Evolutionary conservation across 2,888 invertebrate genomes (phyloP).

Genomic region (Dromius quadrimaculatus): DNA sequence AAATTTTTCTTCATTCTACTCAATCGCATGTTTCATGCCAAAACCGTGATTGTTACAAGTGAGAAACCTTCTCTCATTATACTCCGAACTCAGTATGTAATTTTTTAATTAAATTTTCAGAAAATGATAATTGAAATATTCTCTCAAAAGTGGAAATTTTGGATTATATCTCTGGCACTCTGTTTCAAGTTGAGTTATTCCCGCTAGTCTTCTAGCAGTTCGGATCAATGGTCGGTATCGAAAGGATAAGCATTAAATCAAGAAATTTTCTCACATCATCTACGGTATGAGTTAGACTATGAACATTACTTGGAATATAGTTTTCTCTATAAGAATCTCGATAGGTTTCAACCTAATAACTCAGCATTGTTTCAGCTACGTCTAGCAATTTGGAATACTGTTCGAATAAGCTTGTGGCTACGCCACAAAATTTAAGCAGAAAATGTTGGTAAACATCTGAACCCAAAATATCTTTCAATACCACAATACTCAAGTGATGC

Average conservation of each 20-base stretch:
- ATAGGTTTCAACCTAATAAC: conserved; percentile 55
- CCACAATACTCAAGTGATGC: no score
- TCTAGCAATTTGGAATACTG: conserved; percentile 50
- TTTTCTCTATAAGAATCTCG: conserved; percentile 57
- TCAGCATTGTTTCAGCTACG: conserved; percentile 54
- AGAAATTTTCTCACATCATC: conserved; percentile 59
- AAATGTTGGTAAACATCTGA: no score
- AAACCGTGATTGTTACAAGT: conserved; percentile 5
- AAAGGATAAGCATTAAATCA: conserved; percentile 59
- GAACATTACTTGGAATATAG: conserved; percentile 59
- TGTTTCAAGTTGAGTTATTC: not conserved
- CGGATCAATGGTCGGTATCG: conserved; percentile 58
- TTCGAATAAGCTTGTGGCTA: conserved; percentile 53
- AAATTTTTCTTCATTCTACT: no score
- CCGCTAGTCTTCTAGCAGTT: conserved; percentile 5
- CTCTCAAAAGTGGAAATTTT: conserved; percentile 3
- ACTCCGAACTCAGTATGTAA: not conserved
- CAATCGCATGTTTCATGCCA: not conserved
- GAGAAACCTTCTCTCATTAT: conserved; percentile 27
- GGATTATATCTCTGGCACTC: not conserved
- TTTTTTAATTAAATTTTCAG: not conserved
- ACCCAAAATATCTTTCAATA: no score
- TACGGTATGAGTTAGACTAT: conserved; percentile 59
- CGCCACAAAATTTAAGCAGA: conserved; percentile 44
- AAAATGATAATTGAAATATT: not conserved